Conservation (phyloP, 2,797 vertebrate species). For the Kryptopterus vitreolus region DNA sequence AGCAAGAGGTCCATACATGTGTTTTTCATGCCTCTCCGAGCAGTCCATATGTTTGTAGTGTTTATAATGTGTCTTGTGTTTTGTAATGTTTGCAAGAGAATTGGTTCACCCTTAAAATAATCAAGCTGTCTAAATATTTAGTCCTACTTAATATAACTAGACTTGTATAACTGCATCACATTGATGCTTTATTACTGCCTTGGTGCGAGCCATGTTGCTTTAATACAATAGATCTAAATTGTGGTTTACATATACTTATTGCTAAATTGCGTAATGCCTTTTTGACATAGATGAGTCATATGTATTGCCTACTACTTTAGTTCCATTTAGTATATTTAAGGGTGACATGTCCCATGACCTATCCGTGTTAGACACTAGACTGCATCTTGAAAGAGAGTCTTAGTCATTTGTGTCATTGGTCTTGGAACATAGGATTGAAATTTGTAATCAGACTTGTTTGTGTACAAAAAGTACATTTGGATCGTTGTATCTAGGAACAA, state of each 20-base stretch:
- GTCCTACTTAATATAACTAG: background rate
- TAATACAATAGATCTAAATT: background rate
- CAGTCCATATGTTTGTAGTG: slow-evolving; percentile 12
- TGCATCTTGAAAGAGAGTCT: background rate
- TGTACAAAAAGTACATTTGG: background rate
- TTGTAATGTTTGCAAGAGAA: slow-evolving; percentile 10
- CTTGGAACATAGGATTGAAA: slow-evolving; percentile 23
- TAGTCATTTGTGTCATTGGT: slow-evolving; percentile 44
- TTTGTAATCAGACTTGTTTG: background rate
- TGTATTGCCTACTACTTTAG: slow-evolving; percentile 19
- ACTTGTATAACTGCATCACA: slow-evolving; percentile 1
- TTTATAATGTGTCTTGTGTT: slow-evolving; percentile 1
- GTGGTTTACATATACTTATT: slow-evolving; percentile 10
- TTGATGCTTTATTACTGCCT: slow-evolving; percentile 20
- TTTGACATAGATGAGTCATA: slow-evolving; percentile 29
- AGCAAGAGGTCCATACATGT: slow-evolving; percentile 31
- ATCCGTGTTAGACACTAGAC: background rate
- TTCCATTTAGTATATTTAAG: slow-evolving; percentile 19
- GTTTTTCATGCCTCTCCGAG: slow-evolving; percentile 26
- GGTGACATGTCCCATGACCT: slow-evolving; percentile 7
- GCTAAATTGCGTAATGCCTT: slow-evolving; percentile 25
- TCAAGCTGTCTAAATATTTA: background rate
- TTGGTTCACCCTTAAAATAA: slow-evolving; percentile 17
- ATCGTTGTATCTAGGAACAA: slow-evolving; percentile 31
- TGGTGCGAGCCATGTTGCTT: slow-evolving; percentile 16